A percentile compares a stretch with the other conserved stretches of the same genome.
Conservation (phyloP, 2,797 vertebrate genomes). For the Arrhamphus sclerolepis region DNA sequence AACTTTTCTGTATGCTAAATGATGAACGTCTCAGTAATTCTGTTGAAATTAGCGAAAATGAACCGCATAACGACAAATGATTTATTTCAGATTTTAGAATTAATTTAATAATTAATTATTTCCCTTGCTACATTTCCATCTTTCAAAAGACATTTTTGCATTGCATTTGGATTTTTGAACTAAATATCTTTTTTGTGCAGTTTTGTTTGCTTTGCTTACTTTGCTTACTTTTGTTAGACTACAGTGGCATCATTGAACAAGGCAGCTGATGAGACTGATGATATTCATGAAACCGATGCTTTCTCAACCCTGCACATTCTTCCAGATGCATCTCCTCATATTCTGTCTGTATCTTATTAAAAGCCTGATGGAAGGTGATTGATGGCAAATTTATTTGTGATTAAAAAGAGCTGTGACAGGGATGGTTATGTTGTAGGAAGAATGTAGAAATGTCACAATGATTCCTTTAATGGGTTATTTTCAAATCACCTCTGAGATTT, state of each 20-base stretch:
- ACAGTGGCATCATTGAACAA: constrained; percentile 23
- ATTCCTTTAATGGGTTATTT: constrained; percentile 75
- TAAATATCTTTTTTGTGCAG: neutral
- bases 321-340: constrained; percentile 51
- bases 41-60: constrained; percentile 19
- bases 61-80: constrained; percentile 3
- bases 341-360: constrained; percentile 67
- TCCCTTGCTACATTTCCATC: constrained; percentile 16
- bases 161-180: neutral
- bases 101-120: constrained; percentile 18
- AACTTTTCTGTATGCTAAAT: constrained; percentile 15
- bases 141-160: constrained; percentile 25
- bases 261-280: constrained; percentile 28
- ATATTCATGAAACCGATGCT: constrained; percentile 52
- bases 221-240: constrained; percentile 32
- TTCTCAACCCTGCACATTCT: constrained; percentile 39
- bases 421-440: constrained; percentile 57
- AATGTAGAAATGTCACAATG: constrained; percentile 67
- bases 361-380: constrained; percentile 74
- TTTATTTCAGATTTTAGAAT: neutral
- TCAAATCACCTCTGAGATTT: constrained; percentile 75
- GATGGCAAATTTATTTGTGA: constrained; percentile 68
- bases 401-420: constrained; percentile 71
- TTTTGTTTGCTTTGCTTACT: constrained; percentile 40
- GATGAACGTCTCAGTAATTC: constrained; percentile 32